Percentiles rank a stretch among this genome's conserved stretches.
phyloP scores from a whole-genome alignment of 2,797 vertebrate genomes.

The Helicolenus hilgendorfi region DNA sequence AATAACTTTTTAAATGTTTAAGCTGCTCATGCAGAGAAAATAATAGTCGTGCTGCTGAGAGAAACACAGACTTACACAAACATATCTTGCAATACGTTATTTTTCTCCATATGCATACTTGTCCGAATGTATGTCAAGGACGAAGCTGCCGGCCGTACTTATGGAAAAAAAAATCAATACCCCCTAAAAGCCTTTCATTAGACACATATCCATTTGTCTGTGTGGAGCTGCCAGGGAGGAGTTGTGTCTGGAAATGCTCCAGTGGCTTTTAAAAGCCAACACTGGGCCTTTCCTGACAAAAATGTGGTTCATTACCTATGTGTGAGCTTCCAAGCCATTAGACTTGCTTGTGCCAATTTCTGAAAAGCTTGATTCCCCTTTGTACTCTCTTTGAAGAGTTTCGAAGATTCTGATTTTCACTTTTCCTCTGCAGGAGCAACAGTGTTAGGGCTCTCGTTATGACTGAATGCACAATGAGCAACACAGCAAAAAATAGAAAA shows the following conservation, averaged over 20 bases:
- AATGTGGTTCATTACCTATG: constrained; percentile 60
- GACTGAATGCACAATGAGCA: constrained; percentile 13
- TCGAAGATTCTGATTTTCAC: constrained; percentile 26
- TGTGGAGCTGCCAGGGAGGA: constrained; percentile 70
- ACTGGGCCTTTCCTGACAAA: constrained; percentile 47
- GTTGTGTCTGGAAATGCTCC: constrained; percentile 78
- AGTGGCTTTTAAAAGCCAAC: constrained; percentile 74
- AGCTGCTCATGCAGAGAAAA: background rate
- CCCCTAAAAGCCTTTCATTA: constrained; percentile 87
- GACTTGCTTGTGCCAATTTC: constrained; percentile 1
- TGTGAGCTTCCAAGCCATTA: constrained; percentile 61
- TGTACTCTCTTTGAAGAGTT: constrained; percentile 8
- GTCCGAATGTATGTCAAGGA: constrained; percentile 68
- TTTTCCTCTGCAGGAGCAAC: constrained; percentile 13
- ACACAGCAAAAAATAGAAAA: background rate
- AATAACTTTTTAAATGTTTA: constrained; percentile 30
- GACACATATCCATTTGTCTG: constrained; percentile 79
- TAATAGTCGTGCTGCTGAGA: background rate
- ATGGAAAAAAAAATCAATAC: constrained; percentile 81
- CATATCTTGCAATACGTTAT: background rate
- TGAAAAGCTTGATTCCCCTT: constrained; percentile 6
- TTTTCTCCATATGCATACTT: constrained; percentile 45
- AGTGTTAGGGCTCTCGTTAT: background rate
- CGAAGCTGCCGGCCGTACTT: constrained; percentile 50
- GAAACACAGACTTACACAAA: background rate